Evolutionary conservation across 2,888 invertebrate species (phyloP).

Genomic region (Anorthoa munda): DNA sequence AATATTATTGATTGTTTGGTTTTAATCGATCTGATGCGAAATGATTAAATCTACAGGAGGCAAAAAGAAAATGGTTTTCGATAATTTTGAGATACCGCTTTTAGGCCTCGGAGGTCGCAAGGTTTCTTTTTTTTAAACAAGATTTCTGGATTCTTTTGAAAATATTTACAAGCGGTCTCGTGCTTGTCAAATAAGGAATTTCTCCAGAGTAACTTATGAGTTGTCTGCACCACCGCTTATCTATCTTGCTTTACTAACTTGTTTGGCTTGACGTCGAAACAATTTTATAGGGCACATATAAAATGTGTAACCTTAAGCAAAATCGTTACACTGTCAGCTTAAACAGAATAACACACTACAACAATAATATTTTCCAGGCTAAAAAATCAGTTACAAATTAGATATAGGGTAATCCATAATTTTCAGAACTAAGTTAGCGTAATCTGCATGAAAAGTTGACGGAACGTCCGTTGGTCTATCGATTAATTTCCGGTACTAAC

Average conservation of each 20-base stretch:
- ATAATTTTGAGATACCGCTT: no score
- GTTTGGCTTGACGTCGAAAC: neutral
- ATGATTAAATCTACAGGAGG: no score
- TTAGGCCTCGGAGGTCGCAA: no score
- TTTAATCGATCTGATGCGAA: no score
- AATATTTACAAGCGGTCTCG: neutral
- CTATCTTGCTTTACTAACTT: slow-evolving; percentile 12
- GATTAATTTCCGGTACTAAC: slow-evolving; percentile 69
- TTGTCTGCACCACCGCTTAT: slow-evolving; percentile 19
- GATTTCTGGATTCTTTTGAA: slow-evolving; percentile 9
- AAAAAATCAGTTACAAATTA: slow-evolving; percentile 14
- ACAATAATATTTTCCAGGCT: no score
- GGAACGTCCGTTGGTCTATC: slow-evolving; percentile 57
- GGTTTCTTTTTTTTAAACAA: no score
- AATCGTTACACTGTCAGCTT: no score
- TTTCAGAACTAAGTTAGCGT: slow-evolving; percentile 15
- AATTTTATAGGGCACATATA: neutral
- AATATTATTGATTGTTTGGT: no score
- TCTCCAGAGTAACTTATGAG: slow-evolving; percentile 6
- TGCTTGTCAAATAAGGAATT: slow-evolving; percentile 29
- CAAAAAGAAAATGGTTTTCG: no score
- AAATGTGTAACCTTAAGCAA: neutral
- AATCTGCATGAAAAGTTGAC: slow-evolving; percentile 35
- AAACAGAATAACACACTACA: no score
- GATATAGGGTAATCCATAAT: slow-evolving; percentile 4